Percentiles rank a stretch among this genome's conserved stretches.
Conservation (phyloP, 2,113 vertebrate species). For the Sylvilagus bachmani region DNA sequence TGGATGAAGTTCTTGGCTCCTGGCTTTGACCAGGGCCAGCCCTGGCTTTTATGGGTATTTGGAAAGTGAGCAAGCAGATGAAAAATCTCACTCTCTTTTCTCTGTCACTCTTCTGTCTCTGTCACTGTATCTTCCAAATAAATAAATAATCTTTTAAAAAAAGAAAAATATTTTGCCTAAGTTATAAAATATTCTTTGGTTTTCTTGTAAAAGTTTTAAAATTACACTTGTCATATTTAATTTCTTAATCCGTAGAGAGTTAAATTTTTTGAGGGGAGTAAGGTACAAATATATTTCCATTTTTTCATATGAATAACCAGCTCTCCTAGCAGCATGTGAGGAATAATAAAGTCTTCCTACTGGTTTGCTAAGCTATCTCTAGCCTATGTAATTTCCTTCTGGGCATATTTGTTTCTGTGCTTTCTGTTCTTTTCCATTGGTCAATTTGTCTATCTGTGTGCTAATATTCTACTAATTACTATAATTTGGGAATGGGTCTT, state of each 20-base stretch:
- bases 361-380: constrained; percentile 30
- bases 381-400: neutral
- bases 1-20: too few species aligned
- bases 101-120: too few species aligned
- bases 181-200: constrained; percentile 21
- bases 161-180: neutral
- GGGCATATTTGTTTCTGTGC: neutral
- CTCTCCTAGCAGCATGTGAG: neutral
- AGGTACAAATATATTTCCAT: constrained; percentile 33
- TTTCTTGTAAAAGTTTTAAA: constrained; percentile 47
- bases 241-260: constrained; percentile 20
- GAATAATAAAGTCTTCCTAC: neutral
- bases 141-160: too few species aligned
- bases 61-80: too few species aligned
- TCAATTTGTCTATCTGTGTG: constrained; percentile 39
- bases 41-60: too few species aligned
- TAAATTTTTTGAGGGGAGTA: constrained; percentile 10
- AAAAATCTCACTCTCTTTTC: too few species aligned
- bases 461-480: constrained; percentile 58
- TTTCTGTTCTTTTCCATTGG: constrained; percentile 17
- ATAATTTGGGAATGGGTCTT: neutral
- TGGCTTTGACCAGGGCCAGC: too few species aligned
- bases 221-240: constrained; percentile 57
- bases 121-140: too few species aligned
- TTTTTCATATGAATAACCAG: constrained; percentile 6